Percentiles rank a stretch among this genome's conserved stretches.
These are phyloP conservation scores for Gastrophryne carolinensis DNA, from an alignment of 2,797 vertebrate genomes.

Conservation along the genomic window DNA sequence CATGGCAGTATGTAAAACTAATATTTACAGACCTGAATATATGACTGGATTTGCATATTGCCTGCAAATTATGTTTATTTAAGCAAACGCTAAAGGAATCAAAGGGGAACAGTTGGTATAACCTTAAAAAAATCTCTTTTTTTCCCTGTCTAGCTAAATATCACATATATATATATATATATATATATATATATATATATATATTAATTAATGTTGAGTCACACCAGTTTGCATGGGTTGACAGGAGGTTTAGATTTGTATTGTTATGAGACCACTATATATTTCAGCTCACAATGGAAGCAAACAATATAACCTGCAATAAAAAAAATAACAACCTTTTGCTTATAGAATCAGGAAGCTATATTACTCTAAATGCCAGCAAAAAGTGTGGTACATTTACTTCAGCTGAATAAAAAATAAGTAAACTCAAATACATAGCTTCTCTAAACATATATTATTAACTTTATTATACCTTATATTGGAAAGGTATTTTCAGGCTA, in stretches of 20 bases:
- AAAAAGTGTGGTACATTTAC: too few relatives aligned
- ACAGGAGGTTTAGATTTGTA: not conserved
- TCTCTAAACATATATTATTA: not conserved
- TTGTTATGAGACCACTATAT: not conserved
- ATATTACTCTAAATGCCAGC: not conserved
- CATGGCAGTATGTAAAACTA: not conserved
- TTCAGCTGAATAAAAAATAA: too few relatives aligned
- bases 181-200: too few relatives aligned
- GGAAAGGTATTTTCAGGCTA: not conserved
- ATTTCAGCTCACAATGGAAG: not conserved
- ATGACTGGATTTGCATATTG: not conserved
- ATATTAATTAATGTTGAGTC: too few relatives aligned
- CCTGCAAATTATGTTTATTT: not conserved
- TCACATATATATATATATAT: too few relatives aligned
- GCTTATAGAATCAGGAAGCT: not conserved
- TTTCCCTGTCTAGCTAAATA: not conserved
- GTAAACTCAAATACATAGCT: conserved; percentile 2
- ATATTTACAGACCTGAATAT: not conserved
- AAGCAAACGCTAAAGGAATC: not conserved
- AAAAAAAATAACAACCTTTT: conserved; percentile 12
- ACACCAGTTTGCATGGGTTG: too few relatives aligned
- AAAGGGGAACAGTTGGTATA: not conserved
- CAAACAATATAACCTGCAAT: not conserved
- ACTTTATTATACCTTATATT: conserved; percentile 8
- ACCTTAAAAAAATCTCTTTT: not conserved